These are phyloP conservation scores for Paramisgurnus dabryanus DNA, from an alignment of 2,113 vertebrate genomes.

Conservation along the genomic window DNA sequence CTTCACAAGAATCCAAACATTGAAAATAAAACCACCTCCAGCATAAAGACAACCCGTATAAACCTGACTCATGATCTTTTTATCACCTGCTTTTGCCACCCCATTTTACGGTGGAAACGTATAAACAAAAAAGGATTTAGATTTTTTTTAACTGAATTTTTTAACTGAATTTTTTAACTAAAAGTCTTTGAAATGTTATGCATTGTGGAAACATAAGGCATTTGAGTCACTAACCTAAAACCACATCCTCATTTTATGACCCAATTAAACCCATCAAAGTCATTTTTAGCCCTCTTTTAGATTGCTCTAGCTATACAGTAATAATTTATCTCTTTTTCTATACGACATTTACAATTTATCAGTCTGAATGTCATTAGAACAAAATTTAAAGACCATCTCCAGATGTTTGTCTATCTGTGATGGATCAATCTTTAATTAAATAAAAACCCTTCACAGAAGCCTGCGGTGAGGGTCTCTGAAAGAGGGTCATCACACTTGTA, in stretches of 20 bases:
- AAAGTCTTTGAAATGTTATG: too few species aligned
- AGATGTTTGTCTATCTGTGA: not conserved
- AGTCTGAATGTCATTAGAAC: not conserved
- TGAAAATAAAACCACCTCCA: slow-evolving; percentile 27
- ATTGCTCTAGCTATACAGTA: not conserved
- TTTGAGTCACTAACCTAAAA: too few species aligned
- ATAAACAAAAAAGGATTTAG: not conserved
- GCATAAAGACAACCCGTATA: slow-evolving; percentile 4
- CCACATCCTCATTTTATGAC: not conserved
- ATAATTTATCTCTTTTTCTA: not conserved
- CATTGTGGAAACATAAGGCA: too few species aligned
- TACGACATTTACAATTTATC: not conserved
- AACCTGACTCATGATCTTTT: not conserved
- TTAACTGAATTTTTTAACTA: too few species aligned
- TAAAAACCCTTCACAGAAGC: not conserved
- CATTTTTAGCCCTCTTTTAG: not conserved
- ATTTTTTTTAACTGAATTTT: too few species aligned
- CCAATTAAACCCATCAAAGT: not conserved
- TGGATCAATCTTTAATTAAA: slow-evolving; percentile 21
- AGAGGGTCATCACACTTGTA: not conserved
- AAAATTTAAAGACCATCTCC: slow-evolving; percentile 2
- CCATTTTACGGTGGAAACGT: not conserved
- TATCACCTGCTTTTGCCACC: slow-evolving; percentile 3
- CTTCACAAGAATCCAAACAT: slow-evolving; percentile 29
- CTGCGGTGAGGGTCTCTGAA: not conserved